Evolutionary conservation across 2,797 vertebrate species (phyloP), one percentile per base, ranked within the genome.

Genomic region (Menidia menidia): DNA sequence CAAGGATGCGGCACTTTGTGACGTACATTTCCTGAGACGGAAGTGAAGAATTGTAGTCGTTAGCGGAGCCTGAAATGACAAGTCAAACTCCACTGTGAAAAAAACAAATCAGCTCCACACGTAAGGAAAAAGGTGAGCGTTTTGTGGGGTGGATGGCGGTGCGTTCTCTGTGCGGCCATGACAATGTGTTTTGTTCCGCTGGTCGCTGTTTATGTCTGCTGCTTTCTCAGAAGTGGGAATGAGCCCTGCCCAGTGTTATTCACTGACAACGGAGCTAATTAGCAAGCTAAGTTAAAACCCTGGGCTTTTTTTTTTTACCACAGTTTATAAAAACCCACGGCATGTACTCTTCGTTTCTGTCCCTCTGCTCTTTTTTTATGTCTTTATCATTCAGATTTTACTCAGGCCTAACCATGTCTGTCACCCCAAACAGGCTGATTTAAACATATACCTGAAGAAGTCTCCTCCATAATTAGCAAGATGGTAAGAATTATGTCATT

Each of bases 31-130:
- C 9, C 25, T 1, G 78, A 78, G 90, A 81, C 91, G 90, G 90
- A 91, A 90, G 75, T 64, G 32, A 9, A 9, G 16, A 25, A 32
- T 85, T 89, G 85, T 88, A 88, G 85, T 88, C 56, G 68, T 80
- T 65, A 19, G 43, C 48, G 4, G 35, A 62, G 16, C 60, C 66
- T 90, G 85, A 85, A 86, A 83, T 82, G 88, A 88, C 85, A 80
- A 81, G 81, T 87, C 80, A 81, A 81, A 71, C 62, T 57, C 59
- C 52, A 31, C 13, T 43, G 50, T 78, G 68, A 78, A 62, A 70
- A 72, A 68, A 14, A 55, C n/a, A 1, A 25, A 25, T 25, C 50
- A 71, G 47, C 25, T 18, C 12, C 64, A 25, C 47, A 2, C 39
- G 50, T 1, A 32, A 31, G 19, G 2, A 32, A 35, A 5, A 71